A percentile compares a stretch with the other conserved stretches of the same genome.
Evolutionary conservation across 2,113 vertebrate genomes (phyloP).

Genomic region (Phrynosoma platyrhinos): DNA sequence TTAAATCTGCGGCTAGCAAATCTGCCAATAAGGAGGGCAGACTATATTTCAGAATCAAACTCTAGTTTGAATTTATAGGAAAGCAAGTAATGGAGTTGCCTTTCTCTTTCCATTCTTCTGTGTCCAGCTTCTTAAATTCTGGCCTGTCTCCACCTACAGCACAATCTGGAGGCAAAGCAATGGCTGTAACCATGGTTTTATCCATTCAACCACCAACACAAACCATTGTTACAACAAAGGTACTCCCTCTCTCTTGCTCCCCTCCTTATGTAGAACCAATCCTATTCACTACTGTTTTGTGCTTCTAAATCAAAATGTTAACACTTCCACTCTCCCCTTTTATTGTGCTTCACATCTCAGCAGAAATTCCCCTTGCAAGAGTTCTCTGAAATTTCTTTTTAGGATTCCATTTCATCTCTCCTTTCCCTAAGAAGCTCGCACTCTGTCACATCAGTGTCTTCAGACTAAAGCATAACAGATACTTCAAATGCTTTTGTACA

Average conservation of each 20-base stretch:
- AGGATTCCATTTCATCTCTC: background rate
- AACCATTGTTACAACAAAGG: background rate
- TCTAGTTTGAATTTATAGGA: background rate
- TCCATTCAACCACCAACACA: background rate
- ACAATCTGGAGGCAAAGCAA: background rate
- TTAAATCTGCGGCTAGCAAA: too few species aligned
- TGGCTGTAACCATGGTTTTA: background rate
- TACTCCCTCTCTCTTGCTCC: background rate
- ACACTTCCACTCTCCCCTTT: background rate
- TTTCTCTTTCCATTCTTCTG: background rate
- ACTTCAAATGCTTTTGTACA: background rate
- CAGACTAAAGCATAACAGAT: background rate
- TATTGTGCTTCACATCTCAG: background rate
- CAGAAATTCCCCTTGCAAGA: background rate
- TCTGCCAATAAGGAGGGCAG: too few species aligned
- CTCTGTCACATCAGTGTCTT: slow-evolving; percentile 1
- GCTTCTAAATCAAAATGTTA: background rate
- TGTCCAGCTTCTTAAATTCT: background rate
- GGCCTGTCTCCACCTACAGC: background rate
- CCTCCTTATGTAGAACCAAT: background rate
- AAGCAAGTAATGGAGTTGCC: background rate
- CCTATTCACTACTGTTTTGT: background rate
- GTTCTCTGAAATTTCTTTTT: background rate
- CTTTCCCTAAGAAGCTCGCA: background rate
- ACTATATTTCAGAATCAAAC: background rate